Evolutionary conservation across 2,888 invertebrate species (phyloP), one percentile per base, ranked within the genome.

Genomic region (Strigamia maritima): DNA sequence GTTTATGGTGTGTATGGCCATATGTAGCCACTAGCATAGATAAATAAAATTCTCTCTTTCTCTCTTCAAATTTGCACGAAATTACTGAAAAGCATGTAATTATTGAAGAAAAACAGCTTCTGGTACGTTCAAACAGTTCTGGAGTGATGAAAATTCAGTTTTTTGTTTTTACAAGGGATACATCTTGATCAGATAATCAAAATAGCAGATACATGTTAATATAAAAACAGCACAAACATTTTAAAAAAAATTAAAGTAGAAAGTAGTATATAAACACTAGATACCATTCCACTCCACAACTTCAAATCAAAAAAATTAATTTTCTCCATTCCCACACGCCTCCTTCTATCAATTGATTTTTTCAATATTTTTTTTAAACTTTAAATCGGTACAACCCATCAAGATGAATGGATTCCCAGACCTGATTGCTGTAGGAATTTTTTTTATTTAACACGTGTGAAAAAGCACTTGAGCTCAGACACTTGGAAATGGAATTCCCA

Each of bases 401-500:
- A 60, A 60, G 60, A 60, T 60, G 60, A 60, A 60, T 60, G 60
- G 60, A 60, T 60, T 60, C 22, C 60, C 10, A 60, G 60, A 60
- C 19, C 22, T 60, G 60, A 60, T 60, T 60, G 60, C 60, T 60
- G 19, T 24, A 60, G 60, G 60, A 22, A 22, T 60, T 60, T 60
- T 54, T 60, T 60, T 60, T 60, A 60, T 60, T 60, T 60, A 60
- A 60, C 60, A 60, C 60, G 60, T 60, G 60, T 60, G 60, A 60
- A 60, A 60, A 60, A 60, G 60, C 60, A 60, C 60, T 60, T 24
- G 16, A 60, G 22, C 60, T 60, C 24, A 24, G 60, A 60, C n/a
- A n/a, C 60, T 60, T 60, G 16, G 4, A 22, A 19, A 60, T 60
- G 22, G 60, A 60, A 60, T 60, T 60, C 60, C 60, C 60, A 16